A percentile compares a stretch with the other conserved stretches of the same genome.
Evolutionary conservation across 2,888 invertebrate genomes (phyloP).

Genomic region (Lypha dubia): DNA sequence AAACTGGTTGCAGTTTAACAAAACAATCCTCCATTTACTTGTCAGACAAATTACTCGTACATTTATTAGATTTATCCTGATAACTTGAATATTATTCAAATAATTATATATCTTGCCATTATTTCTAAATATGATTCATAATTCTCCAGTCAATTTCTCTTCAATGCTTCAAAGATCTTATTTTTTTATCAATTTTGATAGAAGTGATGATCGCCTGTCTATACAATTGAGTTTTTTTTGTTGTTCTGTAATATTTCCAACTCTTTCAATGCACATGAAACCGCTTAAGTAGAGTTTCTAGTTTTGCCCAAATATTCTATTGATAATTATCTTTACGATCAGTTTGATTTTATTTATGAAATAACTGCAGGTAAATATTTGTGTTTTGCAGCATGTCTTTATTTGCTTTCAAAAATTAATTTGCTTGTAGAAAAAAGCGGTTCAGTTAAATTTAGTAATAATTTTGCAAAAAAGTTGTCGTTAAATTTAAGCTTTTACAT

Average conservation of each 20-base stretch:
- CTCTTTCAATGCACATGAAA: neutral
- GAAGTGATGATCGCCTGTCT: neutral
- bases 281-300: constrained; percentile 18
- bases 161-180: neutral
- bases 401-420: neutral
- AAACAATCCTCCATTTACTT: constrained; percentile 49
- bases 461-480: too few species aligned
- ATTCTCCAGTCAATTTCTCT: constrained; percentile 20
- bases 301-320: neutral
- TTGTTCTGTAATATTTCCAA: too few species aligned
- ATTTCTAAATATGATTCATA: constrained; percentile 38
- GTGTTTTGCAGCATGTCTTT: neutral
- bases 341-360: constrained; percentile 30
- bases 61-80: constrained; percentile 52
- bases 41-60: constrained; percentile 47
- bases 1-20: constrained; percentile 48
- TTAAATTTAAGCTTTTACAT: too few species aligned
- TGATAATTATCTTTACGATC: constrained; percentile 57
- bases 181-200: neutral
- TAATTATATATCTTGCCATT: constrained; percentile 18
- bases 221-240: too few species aligned
- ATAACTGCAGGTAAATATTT: constrained; percentile 10
- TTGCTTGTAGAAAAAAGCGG: neutral
- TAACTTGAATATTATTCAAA: constrained; percentile 36
- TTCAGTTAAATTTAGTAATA: neutral